These are phyloP conservation scores for Siderastrea siderea DNA, from an alignment of 92 coral and sea anemone species.

Conservation along the genomic window DNA sequence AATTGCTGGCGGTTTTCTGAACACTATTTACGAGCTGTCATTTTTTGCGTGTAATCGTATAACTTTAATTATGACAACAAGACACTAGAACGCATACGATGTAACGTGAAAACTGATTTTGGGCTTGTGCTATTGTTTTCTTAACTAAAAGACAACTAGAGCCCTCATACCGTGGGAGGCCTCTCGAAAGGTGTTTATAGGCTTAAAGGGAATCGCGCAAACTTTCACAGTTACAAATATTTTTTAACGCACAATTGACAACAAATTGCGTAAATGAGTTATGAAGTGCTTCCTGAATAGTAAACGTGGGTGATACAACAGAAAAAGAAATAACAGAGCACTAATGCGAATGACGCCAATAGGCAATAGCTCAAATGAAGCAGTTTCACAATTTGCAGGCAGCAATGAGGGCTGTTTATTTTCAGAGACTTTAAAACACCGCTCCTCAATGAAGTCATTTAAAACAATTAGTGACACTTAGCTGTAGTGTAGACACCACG, in stretches of 20 bases:
- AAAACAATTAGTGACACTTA: background rate
- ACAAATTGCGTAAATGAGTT: conserved; percentile 41
- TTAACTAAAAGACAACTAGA: background rate
- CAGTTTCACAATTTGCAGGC: background rate
- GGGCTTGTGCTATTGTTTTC: background rate
- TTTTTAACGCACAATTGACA: conserved; percentile 46
- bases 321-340: background rate
- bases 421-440: background rate
- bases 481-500: background rate
- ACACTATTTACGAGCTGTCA: conserved; percentile 41
- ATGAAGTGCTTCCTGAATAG: conserved; percentile 44
- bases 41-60: conserved; percentile 51
- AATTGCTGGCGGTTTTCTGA: conserved; percentile 39
- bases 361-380: background rate
- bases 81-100: background rate
- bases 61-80: conserved; percentile 28
- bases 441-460: background rate
- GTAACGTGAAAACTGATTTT: conserved; percentile 5
- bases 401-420: conserved; percentile 13
- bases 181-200: conserved; percentile 23
- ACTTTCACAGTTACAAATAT: conserved; percentile 9
- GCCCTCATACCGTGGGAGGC: background rate
- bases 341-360: background rate
- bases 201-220: conserved; percentile 6
- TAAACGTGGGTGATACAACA: background rate